Evolutionary conservation across 35 echinoderm and acorn worm species (phyloP).

Genomic region (Ophiothrix spiculata): DNA sequence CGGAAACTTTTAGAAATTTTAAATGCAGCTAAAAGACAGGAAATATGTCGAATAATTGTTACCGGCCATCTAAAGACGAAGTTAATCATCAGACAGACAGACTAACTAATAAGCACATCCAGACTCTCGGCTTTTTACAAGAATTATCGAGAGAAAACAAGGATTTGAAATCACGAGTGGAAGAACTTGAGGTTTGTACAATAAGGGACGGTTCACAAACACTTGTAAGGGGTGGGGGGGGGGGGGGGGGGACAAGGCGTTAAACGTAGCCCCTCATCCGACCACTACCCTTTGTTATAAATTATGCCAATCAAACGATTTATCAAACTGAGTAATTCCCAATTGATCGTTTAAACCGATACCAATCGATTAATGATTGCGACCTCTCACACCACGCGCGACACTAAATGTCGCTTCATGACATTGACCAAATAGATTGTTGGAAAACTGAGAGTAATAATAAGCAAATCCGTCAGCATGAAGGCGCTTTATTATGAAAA

Average conservation of each 20-base stretch:
- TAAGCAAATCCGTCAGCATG: neutral
- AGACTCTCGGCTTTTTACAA: constrained; percentile 37
- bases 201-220: too few species aligned
- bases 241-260: neutral
- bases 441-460: neutral
- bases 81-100: constrained; percentile 24
- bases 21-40: too few species aligned
- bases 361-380: too few species aligned
- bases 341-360: too few species aligned
- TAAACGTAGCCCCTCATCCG: too few species aligned
- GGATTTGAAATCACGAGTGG: constrained; percentile 30
- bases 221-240: too few species aligned
- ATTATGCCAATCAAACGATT: neutral
- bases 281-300: too few species aligned
- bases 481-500: neutral
- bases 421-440: too few species aligned
- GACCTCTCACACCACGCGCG: too few species aligned
- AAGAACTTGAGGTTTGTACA: constrained; percentile 55
- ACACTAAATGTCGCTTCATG: too few species aligned
- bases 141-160: constrained; percentile 49
- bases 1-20: too few species aligned
- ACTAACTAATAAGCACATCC: constrained; percentile 43
- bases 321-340: neutral
- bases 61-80: neutral
- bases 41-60: neutral